These are phyloP conservation scores for Perccottus glenii DNA, from an alignment of 2,113 vertebrate genomes.

Conservation along the genomic window DNA sequence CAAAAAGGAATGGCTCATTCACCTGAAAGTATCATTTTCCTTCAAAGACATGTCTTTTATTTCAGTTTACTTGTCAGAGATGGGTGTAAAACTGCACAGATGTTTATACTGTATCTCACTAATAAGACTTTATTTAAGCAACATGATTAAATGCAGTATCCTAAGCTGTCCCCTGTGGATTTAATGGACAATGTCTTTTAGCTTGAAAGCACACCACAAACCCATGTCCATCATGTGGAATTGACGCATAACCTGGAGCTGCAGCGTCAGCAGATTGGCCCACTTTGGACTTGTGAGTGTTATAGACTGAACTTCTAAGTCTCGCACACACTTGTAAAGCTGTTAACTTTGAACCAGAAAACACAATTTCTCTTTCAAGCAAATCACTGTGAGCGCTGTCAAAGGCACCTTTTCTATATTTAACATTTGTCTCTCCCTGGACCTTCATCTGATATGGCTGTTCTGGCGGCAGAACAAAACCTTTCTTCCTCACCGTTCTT, in stretches of 20 bases:
- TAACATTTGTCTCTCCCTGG: background rate
- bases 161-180: conserved; percentile 2
- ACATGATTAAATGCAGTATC: background rate
- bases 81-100: background rate
- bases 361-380: conserved; percentile 4
- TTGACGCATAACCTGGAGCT: conserved; percentile 11
- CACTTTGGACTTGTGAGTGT: background rate
- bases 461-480: background rate
- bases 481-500: background rate
- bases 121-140: background rate
- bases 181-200: conserved; percentile 15
- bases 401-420: conserved; percentile 24
- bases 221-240: background rate
- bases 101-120: background rate
- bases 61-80: too few species aligned
- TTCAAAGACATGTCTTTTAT: conserved; percentile 1
- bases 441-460: conserved; percentile 6
- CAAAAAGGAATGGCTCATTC: background rate
- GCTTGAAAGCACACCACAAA: background rate
- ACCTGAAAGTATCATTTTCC: background rate
- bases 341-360: conserved; percentile 4
- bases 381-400: background rate
- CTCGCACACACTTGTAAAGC: background rate
- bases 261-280: background rate
- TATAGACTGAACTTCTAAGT: background rate